A percentile compares a stretch with the other conserved stretches of the same genome.
Conservation (phyloP, 1,140 invertebrate species). For the Tetraneura akinire region DNA sequence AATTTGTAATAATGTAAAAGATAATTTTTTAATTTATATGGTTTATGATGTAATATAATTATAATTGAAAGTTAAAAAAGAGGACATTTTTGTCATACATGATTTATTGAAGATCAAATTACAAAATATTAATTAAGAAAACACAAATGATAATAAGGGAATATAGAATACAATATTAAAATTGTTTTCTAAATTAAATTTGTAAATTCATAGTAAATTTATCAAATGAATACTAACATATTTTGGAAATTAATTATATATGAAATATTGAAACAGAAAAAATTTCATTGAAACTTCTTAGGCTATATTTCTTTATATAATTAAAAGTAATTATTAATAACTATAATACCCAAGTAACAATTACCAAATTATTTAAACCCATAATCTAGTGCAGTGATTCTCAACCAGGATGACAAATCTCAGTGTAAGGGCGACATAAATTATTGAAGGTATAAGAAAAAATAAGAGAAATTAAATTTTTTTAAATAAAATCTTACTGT, state of each 20-base stretch:
- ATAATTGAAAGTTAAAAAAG: not conserved
- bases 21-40: not conserved
- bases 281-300: not conserved
- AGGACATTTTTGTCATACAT: not conserved
- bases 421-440: too few relatives aligned
- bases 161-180: slow-evolving; percentile 26
- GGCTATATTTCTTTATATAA: too few relatives aligned
- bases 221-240: not conserved
- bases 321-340: not conserved
- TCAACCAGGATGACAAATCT: too few relatives aligned
- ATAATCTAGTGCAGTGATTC: too few relatives aligned
- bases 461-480: too few relatives aligned
- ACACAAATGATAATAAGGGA: slow-evolving; percentile 5
- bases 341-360: slow-evolving; percentile 16
- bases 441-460: too few relatives aligned
- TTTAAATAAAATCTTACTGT: too few relatives aligned
- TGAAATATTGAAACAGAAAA: not conserved
- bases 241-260: not conserved
- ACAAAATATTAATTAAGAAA: slow-evolving; percentile 3
- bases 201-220: not conserved
- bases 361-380: not conserved
- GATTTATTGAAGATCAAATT: not conserved
- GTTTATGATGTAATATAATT: not conserved
- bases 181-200: slow-evolving; percentile 1
- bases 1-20: not conserved